Conservation (phyloP, 2,113 vertebrate genomes). For the Lagopus leucura region DNA sequence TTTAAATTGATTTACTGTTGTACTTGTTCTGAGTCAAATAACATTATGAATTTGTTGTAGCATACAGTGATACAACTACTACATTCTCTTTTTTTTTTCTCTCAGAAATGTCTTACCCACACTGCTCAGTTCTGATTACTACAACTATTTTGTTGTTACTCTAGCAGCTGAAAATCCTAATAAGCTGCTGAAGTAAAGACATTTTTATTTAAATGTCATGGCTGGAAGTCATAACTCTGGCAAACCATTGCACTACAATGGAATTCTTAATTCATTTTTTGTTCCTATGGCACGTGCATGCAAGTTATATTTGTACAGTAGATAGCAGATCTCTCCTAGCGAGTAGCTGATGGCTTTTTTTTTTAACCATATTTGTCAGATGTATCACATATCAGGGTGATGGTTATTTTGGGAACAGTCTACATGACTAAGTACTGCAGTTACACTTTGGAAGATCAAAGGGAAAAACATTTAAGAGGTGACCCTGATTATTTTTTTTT, state of each 20-base stretch:
- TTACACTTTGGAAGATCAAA: slow-evolving; percentile 81
- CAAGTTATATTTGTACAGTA: slow-evolving; percentile 19
- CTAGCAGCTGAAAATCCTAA: neutral
- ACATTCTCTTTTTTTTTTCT: neutral
- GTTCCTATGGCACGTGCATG: neutral
- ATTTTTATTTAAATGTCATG: neutral
- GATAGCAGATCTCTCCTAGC: slow-evolving; percentile 30
- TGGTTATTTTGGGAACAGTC: slow-evolving; percentile 92
- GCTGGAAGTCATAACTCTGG: neutral
- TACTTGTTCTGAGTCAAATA: neutral
- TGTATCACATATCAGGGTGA: slow-evolving; percentile 85
- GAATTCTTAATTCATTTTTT: neutral
- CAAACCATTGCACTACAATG: neutral
- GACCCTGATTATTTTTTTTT: slow-evolving; percentile 67
- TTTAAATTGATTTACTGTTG: neutral
- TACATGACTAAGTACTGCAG: slow-evolving; percentile 89
- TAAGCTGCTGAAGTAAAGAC: neutral
- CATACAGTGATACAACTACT: neutral
- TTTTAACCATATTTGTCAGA: slow-evolving; percentile 88
- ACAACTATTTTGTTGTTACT: neutral
- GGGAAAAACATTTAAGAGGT: slow-evolving; percentile 78
- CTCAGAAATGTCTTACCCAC: neutral
- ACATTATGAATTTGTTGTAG: neutral
- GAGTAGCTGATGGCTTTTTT: slow-evolving; percentile 75
- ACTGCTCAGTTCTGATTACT: neutral